Base-by-base conservation (phyloP, 2,888 invertebrate species). In the Netelia melanura region DNA sequence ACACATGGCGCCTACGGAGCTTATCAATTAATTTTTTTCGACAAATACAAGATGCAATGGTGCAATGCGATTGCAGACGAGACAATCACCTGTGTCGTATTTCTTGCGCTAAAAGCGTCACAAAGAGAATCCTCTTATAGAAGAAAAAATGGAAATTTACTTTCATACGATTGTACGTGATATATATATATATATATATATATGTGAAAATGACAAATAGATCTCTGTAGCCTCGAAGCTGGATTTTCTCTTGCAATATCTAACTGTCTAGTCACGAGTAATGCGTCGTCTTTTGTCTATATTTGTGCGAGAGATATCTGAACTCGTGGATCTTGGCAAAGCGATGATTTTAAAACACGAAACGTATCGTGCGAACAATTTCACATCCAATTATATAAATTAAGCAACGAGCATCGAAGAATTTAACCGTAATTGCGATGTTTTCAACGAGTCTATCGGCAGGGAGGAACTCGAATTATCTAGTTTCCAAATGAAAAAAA, bases 11-110 rank as follows among this genome's bases (percentile, higher is more conserved):
- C 65, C 71, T 62, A 56, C 72, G 65, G 30, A 25, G 25, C 64
- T 79, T 79, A 65, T 65, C 65, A 56, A 68, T 58, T 44, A 8
- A 25, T 54, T 65, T 44, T 30, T 30, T 72, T 65, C 43, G n/a
- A 54, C 30, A 80, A 80, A 72, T 65, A 80, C 25, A 10, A 52
- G 54, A 11, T 48, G 48, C 44, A 78, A 54, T 58, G 58, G 3
- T 58, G 58, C 62, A 71, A 70, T 52, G 48, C 61, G 21, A 62
- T 78, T 14, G 17, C 3, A 43, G 2, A 52, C 3, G 23, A 62
- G 65, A 17, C 30, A 62, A n/a, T 30, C 62, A 17, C 17, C 48
- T 14, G 61, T 14, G 61, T 61, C 23, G 1, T n/a, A 30, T 30
- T 48, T 68, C 48, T 61, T 43, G 1, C 44, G 3, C 48, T 30